Conservation (phyloP, 2,797 vertebrate species). For the Streptopelia turtur region DNA sequence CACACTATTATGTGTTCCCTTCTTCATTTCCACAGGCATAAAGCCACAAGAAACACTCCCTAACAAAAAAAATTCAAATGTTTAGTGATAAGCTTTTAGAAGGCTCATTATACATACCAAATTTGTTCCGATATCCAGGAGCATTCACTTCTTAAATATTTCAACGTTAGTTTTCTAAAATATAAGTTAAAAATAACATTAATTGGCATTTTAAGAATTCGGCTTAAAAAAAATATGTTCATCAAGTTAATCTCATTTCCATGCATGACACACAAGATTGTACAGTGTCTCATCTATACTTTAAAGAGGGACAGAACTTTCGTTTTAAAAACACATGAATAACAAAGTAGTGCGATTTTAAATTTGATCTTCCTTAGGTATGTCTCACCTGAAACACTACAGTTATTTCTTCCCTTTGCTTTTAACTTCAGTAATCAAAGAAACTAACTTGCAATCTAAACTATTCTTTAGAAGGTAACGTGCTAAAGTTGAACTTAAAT, state of each 20-base stretch:
- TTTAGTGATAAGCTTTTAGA: background rate
- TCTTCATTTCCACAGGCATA: background rate
- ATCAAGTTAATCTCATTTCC: background rate
- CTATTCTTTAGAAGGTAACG: background rate
- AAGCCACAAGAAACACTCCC: background rate
- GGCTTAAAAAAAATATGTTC: background rate
- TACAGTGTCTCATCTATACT: background rate
- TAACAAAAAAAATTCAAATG: background rate
- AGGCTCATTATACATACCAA: background rate
- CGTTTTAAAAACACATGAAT: background rate
- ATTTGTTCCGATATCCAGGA: conserved; percentile 24
- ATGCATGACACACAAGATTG: background rate
- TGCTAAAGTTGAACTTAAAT: background rate
- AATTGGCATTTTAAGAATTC: background rate
- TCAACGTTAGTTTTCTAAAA: background rate
- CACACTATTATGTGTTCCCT: background rate
- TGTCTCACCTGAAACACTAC: background rate
- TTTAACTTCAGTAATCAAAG: conserved; percentile 1
- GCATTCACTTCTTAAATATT: background rate
- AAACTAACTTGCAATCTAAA: background rate
- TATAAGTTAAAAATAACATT: background rate
- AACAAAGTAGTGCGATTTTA: background rate
- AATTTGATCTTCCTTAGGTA: background rate
- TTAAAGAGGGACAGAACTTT: background rate
- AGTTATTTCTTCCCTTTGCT: background rate